Conservation (phyloP, 1,140 invertebrate species). For the Polypedilum vanderplanki region DNA sequence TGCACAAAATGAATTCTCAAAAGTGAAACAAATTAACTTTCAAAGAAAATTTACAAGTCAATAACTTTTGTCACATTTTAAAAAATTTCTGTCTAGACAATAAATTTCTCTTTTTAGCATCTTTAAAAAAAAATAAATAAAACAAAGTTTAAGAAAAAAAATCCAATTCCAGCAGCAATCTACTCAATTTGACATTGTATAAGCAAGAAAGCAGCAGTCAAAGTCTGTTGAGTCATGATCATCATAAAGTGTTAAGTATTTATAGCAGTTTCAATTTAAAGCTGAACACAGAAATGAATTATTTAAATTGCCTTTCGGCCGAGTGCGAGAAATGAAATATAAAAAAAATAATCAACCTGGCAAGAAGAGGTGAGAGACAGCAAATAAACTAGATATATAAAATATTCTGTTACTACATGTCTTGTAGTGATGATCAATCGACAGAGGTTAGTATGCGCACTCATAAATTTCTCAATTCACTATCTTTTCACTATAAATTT, state of each 20-base stretch:
- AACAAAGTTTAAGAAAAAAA: too few species aligned
- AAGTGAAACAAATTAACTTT: too few species aligned
- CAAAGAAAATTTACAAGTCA: too few species aligned
- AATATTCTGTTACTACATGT: too few species aligned
- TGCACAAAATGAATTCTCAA: too few species aligned
- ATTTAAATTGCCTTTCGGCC: background rate
- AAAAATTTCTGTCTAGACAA: too few species aligned
- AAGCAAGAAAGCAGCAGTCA: background rate
- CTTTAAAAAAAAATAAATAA: too few species aligned
- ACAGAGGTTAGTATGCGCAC: background rate
- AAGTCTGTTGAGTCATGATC: constrained; percentile 4
- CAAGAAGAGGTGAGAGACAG: background rate
- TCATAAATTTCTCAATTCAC: constrained; percentile 13
- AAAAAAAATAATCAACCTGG: background rate
- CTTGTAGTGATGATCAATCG: too few species aligned
- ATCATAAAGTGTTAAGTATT: constrained; percentile 14
- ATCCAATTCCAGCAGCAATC: too few species aligned
- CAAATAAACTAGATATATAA: too few species aligned
- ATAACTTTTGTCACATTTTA: too few species aligned
- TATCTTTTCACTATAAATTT: background rate
- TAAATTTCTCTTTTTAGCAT: too few species aligned
- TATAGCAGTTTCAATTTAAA: constrained; percentile 14
- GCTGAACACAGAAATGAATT: background rate
- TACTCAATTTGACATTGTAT: background rate
- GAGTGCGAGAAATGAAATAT: background rate